These are phyloP conservation scores for Micronisus gabar DNA, from an alignment of 2,113 vertebrate species.

Conservation along the genomic window DNA sequence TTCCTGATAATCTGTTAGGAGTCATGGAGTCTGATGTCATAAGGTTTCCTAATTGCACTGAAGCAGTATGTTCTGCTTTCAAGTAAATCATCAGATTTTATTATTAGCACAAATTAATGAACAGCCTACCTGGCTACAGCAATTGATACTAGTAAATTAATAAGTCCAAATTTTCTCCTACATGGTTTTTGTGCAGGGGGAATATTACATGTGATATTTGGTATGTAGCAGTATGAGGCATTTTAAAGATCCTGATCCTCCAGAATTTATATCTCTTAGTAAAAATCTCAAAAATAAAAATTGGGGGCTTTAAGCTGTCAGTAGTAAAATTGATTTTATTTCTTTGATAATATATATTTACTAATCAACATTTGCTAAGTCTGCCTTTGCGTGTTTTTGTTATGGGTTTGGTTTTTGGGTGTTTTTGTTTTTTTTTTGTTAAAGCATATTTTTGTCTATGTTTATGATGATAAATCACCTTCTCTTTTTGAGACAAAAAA, in stretches of 20 bases:
- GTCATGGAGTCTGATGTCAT: background rate
- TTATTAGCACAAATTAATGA: background rate
- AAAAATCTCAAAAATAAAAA: background rate
- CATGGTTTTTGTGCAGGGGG: background rate
- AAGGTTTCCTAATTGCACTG: background rate
- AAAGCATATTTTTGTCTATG: background rate
- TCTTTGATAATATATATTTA: background rate
- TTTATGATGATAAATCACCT: background rate
- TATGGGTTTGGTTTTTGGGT: background rate
- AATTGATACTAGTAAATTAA: background rate
- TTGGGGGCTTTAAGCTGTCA: background rate
- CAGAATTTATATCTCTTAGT: background rate
- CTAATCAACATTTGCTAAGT: background rate
- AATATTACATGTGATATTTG: background rate
- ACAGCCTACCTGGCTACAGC: background rate
- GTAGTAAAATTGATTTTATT: background rate
- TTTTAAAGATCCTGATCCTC: background rate
- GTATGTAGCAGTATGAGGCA: background rate
- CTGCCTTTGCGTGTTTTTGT: background rate
- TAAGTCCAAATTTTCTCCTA: background rate
- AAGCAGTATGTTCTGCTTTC: background rate
- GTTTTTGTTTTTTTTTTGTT: background rate
- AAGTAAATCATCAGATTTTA: background rate
- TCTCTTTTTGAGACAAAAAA: background rate
- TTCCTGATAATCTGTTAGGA: background rate